Base-by-base conservation (phyloP, 1,140 invertebrate genomes). In the Pissodes strobi region DNA sequence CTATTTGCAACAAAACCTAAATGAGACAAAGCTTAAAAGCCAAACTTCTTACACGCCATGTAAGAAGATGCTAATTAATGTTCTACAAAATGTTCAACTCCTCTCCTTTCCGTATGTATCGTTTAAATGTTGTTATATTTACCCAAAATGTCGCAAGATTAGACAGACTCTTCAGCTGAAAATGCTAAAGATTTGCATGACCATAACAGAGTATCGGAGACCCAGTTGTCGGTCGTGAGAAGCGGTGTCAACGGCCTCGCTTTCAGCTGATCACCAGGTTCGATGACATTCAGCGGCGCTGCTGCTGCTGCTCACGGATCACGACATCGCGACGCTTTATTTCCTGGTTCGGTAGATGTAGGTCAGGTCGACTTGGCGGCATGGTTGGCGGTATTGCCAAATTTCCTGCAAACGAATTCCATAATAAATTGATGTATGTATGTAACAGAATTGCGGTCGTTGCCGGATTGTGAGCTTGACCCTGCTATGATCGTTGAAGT, bases 261-360 rank as follows among this genome's bases (percentile, higher is more conserved):
- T 64, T 75, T 75, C 74, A 75, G 74, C 74, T 75, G 74, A 75
- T 75, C 68, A 58, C 62, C 69, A 70, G 65, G 73, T 73, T 75
- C 73, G 72, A 73, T 71, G 73, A 75, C 73, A 72, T 61, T 63
- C 55, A 64, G 66, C 46, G 56, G 46, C 63, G 63, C 49, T 58
- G 46, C 55, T 45, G 18, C 21, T 43, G 22, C 22, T 53, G 34
- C 59, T 53, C 63, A 63, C 19, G 51, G 25, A 38, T 18, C 48
- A 70, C 65, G 69, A 72, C 70, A 71, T 67, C 72, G 69, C 70
- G 72, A 72, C 70, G 72, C 72, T 73, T 71, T 66, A 65, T 66
- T 73, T 74, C 74, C 74, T 76, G 74, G 73, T 76, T 72, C 66
- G 67, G n/a, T 65, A 57, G 64, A 76, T 76, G 73, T 76, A 68